Evolutionary conservation across 2,888 invertebrate species (phyloP), one percentile per base, ranked within the genome.

Genomic region (Euphydryas editha): DNA sequence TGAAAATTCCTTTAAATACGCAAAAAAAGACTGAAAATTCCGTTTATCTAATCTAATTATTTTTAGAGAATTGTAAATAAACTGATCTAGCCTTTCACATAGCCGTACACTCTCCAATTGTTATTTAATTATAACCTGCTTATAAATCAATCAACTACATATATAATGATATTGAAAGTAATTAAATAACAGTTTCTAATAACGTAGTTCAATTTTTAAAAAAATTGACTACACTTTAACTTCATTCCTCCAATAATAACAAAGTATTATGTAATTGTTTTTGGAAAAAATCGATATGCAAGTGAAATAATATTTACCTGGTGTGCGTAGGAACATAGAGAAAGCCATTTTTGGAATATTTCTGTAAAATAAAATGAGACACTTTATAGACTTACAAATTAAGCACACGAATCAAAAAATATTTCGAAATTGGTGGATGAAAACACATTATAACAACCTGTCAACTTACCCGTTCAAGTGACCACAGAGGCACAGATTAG

Each of bases 301-400:
- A 49, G 30, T 64, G 56, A 72, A n/a, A 11, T n/a, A 58, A n/a
- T 13, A 46, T 47, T 49, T 86, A 92, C 92, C 91, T 85, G 88
- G 77, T 68, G 81, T 77, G 66, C 91, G 88, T 59, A 90, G 78
- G 60, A 92, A 85, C 84, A 88, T 87, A 7, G 92, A 92, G 68
- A 91, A 84, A 49, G 92, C 87, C 92, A 93, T 93, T 70, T n/a
- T 24, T 66, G 39, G 39, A 17, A 47, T 47, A 39, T n/a, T 56
- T 49, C 56, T 68, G 36, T 44, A 20, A 47, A 55, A n/a, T 51
- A 17, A 49, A 54, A 51, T 13, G 21, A n/a, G 42, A 36, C 51
- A 63, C 15, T 30, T 57, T 42, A 42, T 2, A 44, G n/a, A 49
- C 46, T 49, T 51, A 61, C 20, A 42, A 30, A 42, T 30, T 47